Evolutionary conservation across 2,797 vertebrate genomes (phyloP).

Genomic region (Scyliorhinus canicula): DNA sequence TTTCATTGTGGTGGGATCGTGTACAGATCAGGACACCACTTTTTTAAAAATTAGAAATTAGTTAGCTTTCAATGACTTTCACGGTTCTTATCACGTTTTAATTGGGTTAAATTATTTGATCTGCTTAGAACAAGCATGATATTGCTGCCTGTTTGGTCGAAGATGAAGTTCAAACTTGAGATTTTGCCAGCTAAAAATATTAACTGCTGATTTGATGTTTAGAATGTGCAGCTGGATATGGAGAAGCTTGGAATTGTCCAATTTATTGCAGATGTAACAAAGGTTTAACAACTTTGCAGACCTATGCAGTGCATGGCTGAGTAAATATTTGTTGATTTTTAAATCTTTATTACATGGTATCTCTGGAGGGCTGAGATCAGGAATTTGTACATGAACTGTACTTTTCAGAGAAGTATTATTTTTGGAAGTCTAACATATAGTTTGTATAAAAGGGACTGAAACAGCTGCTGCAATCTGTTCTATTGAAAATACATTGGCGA

Average conservation of each 20-base stretch:
- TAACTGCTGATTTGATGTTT: too few relatives aligned
- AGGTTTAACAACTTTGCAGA: background rate
- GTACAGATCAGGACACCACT: background rate
- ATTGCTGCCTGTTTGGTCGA: background rate
- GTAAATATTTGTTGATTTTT: background rate
- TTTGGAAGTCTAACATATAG: background rate
- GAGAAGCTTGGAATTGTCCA: background rate
- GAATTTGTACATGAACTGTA: background rate
- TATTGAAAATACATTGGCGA: background rate
- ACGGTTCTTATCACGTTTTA: background rate
- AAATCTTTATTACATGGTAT: background rate
- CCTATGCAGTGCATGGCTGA: background rate
- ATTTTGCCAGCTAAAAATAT: background rate
- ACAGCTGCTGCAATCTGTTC: background rate
- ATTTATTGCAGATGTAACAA: background rate
- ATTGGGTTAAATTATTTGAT: background rate
- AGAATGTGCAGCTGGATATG: background rate
- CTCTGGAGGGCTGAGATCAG: background rate
- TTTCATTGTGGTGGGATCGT: background rate
- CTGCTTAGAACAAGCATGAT: background rate
- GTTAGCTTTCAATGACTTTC: background rate
- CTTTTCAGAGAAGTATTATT: background rate
- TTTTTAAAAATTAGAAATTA: background rate
- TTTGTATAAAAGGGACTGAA: background rate
- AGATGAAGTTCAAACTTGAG: background rate